These are phyloP conservation scores for Trachelus troglodyta DNA, from an alignment of 2,888 invertebrate genomes.

Conservation along the genomic window DNA sequence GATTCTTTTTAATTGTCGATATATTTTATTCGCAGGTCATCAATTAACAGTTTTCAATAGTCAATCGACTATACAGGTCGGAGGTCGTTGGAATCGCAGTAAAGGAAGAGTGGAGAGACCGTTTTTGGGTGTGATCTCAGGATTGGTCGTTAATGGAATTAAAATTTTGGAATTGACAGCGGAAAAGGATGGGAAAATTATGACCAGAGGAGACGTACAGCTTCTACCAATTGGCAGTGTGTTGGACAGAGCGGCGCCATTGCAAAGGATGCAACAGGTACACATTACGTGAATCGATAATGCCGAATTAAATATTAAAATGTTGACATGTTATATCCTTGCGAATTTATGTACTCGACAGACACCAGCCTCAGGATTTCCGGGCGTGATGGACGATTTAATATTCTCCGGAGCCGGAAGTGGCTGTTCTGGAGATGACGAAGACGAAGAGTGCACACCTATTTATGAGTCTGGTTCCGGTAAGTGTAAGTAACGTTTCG, in stretches of 20 bases:
- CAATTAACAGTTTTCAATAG: constrained; percentile 91
- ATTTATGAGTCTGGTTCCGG: constrained; percentile 86
- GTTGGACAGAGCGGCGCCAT: constrained; percentile 78
- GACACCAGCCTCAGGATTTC: constrained; percentile 87
- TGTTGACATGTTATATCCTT: not conserved
- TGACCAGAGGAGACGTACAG: constrained; percentile 86
- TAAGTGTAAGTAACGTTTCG: constrained; percentile 48
- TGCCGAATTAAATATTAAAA: not conserved
- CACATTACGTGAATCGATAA: not conserved
- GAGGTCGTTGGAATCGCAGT: constrained; percentile 81
- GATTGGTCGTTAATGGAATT: constrained; percentile 88
- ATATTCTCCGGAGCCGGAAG: constrained; percentile 93
- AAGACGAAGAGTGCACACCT: constrained; percentile 90
- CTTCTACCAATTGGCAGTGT: constrained; percentile 75
- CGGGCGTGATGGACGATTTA: constrained; percentile 85
- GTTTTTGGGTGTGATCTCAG: constrained; percentile 90
- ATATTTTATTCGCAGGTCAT: constrained; percentile 43
- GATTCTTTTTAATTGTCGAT: constrained; percentile 3
- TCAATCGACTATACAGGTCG: constrained; percentile 89
- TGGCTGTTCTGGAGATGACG: constrained; percentile 89
- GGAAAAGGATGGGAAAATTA: constrained; percentile 82
- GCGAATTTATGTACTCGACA: constrained; percentile 57
- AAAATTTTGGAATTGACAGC: constrained; percentile 87
- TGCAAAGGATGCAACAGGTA: constrained; percentile 91
- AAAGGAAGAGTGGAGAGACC: constrained; percentile 80